Evolutionary conservation across 2,888 invertebrate genomes (phyloP).

Genomic region (Drosophila flavopinicola): DNA sequence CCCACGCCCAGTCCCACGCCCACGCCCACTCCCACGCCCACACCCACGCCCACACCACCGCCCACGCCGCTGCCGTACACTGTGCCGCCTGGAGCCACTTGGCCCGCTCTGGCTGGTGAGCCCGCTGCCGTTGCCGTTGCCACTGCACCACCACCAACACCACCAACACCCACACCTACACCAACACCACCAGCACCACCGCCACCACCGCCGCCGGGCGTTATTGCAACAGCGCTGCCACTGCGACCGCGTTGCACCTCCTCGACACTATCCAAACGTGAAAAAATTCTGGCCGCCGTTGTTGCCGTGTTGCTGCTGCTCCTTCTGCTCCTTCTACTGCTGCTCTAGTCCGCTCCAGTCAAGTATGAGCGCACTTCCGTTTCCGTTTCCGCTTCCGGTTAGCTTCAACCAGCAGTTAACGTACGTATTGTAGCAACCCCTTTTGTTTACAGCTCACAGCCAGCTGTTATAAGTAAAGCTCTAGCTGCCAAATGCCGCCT

Average conservation of each 20-base stretch:
- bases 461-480: constrained; percentile 17
- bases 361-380: constrained; percentile 44
- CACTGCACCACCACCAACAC: constrained; percentile 53
- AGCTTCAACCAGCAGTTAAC: constrained; percentile 16
- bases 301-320: constrained; percentile 80
- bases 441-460: constrained; percentile 4
- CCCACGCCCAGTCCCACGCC: constrained; percentile 39
- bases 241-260: constrained; percentile 82
- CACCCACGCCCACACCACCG: constrained; percentile 30
- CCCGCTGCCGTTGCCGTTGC: constrained; percentile 67
- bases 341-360: constrained; percentile 64
- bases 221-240: constrained; percentile 80
- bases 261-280: constrained; percentile 83
- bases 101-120: constrained; percentile 73
- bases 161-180: constrained; percentile 7
- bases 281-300: constrained; percentile 83
- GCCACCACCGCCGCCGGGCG: constrained; percentile 57
- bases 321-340: constrained; percentile 63
- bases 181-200: constrained; percentile 28
- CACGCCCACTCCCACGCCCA: constrained; percentile 21
- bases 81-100: constrained; percentile 45
- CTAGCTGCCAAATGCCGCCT: constrained; percentile 8
- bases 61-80: constrained; percentile 31
- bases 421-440: constrained; percentile 1
- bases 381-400: constrained; percentile 36